Percentiles rank a stretch among this genome's conserved stretches.
Evolutionary conservation across 2,113 vertebrate genomes (phyloP).

Genomic region (Edolisoma coerulescens): DNA sequence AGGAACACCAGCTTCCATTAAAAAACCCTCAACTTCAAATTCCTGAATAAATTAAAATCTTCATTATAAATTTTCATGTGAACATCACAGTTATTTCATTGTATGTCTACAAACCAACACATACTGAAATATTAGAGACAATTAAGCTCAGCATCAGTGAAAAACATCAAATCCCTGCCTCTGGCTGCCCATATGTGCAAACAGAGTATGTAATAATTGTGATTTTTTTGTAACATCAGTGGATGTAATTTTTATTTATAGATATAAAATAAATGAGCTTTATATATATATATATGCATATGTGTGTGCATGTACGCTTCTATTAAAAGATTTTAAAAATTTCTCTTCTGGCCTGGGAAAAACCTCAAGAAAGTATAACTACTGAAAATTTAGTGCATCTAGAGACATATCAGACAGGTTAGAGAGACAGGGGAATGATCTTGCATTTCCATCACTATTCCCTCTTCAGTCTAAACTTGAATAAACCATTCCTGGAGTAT

Average conservation of each 20-base stretch:
- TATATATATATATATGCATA: accelerated
- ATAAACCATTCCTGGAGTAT: conserved; percentile 3
- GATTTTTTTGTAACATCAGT: background rate
- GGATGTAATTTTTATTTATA: background rate
- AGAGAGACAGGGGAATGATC: background rate
- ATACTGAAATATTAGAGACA: background rate
- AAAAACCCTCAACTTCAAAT: background rate
- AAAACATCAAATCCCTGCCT: background rate
- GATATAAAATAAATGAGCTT: background rate
- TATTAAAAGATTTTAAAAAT: background rate
- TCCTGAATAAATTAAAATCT: background rate
- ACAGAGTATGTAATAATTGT: background rate
- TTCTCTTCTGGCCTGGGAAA: background rate
- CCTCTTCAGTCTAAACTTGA: background rate
- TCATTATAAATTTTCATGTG: background rate
- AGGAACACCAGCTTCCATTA: background rate
- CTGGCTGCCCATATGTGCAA: background rate
- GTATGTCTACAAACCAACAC: background rate
- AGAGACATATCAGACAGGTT: background rate
- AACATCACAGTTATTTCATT: background rate
- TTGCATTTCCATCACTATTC: background rate
- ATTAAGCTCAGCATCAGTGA: background rate
- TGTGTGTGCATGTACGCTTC: background rate
- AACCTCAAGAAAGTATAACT: background rate
- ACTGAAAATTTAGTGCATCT: background rate